Evolutionary conservation across 2,888 invertebrate species (phyloP).

Genomic region (Papilio gigon): DNA sequence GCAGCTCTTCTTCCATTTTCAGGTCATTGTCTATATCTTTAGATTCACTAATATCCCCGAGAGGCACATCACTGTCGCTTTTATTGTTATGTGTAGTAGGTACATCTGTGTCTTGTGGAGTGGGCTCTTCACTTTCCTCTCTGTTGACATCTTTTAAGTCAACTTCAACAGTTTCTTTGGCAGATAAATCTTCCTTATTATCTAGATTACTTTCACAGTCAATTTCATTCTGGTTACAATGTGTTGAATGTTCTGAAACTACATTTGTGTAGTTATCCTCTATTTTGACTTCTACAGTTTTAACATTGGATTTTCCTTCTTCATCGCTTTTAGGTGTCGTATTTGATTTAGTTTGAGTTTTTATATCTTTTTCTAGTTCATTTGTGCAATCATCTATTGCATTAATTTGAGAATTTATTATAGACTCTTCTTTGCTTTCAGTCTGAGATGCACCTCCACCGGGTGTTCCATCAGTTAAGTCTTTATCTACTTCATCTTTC

Average conservation of each 20-base stretch:
- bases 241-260: not conserved
- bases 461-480: slow-evolving; percentile 6
- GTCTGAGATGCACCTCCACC: not conserved
- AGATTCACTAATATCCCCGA: not conserved
- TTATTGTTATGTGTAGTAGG: not conserved
- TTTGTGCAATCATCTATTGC: not conserved
- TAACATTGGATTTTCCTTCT: slow-evolving; percentile 30
- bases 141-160: slow-evolving; percentile 41
- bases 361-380: not conserved
- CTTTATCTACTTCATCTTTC: slow-evolving; percentile 17
- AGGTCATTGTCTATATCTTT: not conserved
- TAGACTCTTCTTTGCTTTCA: not conserved
- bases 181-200: not conserved
- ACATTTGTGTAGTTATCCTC: not conserved
- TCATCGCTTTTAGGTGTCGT: slow-evolving; percentile 22
- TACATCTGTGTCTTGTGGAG: not conserved
- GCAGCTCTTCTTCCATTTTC: not conserved
- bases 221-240: not conserved
- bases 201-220: not conserved
- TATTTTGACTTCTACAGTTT: slow-evolving; percentile 34
- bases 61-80: not conserved
- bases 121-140: slow-evolving; percentile 34
- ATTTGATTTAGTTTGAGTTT: not conserved
- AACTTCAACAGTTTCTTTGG: slow-evolving; percentile 17
- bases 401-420: not conserved